These are phyloP conservation scores for Smutsia temminckii DNA, from an alignment of 2,797 vertebrate genomes.

Conservation along the genomic window DNA sequence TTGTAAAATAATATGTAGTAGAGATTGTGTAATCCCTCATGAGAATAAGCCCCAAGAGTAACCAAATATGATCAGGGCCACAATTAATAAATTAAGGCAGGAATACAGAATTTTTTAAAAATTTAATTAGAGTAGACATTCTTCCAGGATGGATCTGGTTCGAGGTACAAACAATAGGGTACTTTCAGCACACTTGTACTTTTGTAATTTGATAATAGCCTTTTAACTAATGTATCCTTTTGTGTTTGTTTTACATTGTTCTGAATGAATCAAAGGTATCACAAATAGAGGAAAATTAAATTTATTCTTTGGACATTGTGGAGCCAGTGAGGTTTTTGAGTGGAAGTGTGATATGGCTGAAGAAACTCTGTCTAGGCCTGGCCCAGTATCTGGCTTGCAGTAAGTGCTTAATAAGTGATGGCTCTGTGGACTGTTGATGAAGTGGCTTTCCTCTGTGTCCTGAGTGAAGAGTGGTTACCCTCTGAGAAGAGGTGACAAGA, in stretches of 20 bases:
- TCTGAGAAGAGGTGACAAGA: not conserved
- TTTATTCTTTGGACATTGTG: not conserved
- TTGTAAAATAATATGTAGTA: not conserved
- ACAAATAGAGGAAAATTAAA: not conserved
- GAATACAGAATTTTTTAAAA: not conserved
- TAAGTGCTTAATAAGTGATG: not conserved
- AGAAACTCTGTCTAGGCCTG: not conserved
- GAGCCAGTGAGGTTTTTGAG: not conserved
- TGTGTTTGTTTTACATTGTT: not conserved
- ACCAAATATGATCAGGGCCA: not conserved
- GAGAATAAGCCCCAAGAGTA: not conserved
- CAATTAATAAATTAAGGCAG: not conserved
- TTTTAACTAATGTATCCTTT: not conserved
- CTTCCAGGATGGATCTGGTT: not conserved
- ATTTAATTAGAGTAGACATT: not conserved
- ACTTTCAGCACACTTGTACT: not conserved
- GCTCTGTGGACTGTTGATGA: not conserved
- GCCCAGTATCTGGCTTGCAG: not conserved
- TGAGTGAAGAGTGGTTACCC: not conserved
- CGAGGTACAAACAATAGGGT: not conserved
- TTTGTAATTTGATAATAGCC: not conserved
- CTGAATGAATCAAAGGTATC: constrained; percentile 11
- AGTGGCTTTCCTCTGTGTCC: not conserved
- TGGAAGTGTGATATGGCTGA: not conserved
- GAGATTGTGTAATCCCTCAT: not conserved